Evolutionary conservation across 2,113 vertebrate species (phyloP).

Genomic region (Vulpes lagopus): DNA sequence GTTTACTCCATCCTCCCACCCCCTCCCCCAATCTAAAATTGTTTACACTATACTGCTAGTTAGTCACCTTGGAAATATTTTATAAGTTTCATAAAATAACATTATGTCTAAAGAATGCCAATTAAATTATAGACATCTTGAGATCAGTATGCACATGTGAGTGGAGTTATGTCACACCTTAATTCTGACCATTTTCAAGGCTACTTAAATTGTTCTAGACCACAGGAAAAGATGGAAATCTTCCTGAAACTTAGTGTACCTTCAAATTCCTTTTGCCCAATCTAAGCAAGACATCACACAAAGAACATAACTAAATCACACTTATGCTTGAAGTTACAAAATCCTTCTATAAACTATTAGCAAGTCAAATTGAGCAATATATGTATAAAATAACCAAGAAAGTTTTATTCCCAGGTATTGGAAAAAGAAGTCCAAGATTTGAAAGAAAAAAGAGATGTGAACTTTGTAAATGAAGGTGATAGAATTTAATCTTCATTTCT

Average conservation of each 20-base stretch:
- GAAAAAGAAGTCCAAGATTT: background rate
- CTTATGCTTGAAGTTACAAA: background rate
- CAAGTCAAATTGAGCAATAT: background rate
- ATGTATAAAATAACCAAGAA: background rate
- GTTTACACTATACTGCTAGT: background rate
- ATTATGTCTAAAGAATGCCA: background rate
- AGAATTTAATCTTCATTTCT: conserved; percentile 13
- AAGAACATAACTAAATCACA: background rate
- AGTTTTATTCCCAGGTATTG: background rate
- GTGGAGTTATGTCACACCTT: background rate
- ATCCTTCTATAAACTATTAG: background rate
- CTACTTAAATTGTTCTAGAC: background rate
- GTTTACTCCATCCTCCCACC: too few relatives aligned
- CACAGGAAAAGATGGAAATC: background rate
- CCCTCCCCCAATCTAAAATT: background rate
- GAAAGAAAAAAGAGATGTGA: background rate
- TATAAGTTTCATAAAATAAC: background rate
- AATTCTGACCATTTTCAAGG: background rate
- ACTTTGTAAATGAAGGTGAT: conserved; percentile 12
- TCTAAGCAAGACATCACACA: background rate
- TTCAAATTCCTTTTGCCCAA: background rate
- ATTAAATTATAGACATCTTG: background rate
- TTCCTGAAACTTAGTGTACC: background rate
- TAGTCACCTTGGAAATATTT: conserved; percentile 18
- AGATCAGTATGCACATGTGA: background rate